phyloP scores from a whole-genome alignment of 1,140 invertebrate genomes.

The Rhynchophorus ferrugineus region DNA sequence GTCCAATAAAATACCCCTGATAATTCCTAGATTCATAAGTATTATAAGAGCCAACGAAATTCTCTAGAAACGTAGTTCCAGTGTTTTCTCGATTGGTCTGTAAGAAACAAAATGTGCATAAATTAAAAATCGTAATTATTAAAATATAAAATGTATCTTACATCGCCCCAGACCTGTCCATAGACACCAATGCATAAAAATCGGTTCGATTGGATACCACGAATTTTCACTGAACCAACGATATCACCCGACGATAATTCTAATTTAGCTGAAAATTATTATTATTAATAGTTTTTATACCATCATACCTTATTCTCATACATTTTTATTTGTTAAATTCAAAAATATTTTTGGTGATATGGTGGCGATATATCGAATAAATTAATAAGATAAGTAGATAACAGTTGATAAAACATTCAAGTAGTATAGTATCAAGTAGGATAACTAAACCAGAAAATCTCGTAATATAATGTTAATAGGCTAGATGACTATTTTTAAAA shows the following conservation, averaged over 20 bases:
- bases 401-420: no score
- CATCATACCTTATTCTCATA: no score
- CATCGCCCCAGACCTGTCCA: constrained; percentile 53
- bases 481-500: no score
- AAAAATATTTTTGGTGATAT: no score
- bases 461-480: no score
- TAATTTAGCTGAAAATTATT: constrained; percentile 4
- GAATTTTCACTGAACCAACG: constrained; percentile 6
- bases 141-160: constrained; percentile 33
- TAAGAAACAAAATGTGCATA: constrained; percentile 23
- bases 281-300: no score
- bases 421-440: no score
- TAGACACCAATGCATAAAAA: constrained; percentile 53
- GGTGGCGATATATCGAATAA: no score
- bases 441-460: no score
- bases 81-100: constrained; percentile 44
- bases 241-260: constrained; percentile 5
- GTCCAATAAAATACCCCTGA: constrained; percentile 52
- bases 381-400: no score
- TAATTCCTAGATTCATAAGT: constrained; percentile 50
- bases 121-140: not conserved
- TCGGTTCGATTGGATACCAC: constrained; percentile 45
- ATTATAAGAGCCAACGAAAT: constrained; percentile 46
- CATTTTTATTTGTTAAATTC: no score
- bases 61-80: constrained; percentile 50